Percentiles rank a stretch among this genome's conserved stretches.
Conservation (phyloP, 2,113 vertebrate species). For the Colinus virginianus region DNA sequence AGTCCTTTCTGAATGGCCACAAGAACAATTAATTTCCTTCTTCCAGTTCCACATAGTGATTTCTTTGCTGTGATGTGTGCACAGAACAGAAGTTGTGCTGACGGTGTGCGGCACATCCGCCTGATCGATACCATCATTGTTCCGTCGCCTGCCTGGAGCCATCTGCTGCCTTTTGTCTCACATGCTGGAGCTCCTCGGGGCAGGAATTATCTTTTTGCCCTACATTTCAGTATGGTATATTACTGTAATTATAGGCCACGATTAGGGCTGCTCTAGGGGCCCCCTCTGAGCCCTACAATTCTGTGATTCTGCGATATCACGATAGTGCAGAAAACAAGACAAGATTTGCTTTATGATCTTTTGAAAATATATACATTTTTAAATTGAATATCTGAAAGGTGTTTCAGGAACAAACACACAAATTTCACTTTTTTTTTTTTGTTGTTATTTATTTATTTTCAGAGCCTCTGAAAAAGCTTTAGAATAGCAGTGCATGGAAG, state of each 20-base stretch:
- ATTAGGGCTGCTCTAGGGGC: background rate
- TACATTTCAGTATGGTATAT: background rate
- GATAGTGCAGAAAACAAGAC: background rate
- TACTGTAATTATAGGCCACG: background rate
- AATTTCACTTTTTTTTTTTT: background rate
- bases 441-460: background rate
- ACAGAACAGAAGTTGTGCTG: background rate
- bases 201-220: slow-evolving; percentile 42
- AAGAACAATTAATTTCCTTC: background rate
- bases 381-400: background rate
- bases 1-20: background rate
- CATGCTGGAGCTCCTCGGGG: slow-evolving; percentile 32
- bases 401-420: background rate
- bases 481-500: background rate
- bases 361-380: background rate
- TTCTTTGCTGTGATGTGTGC: background rate
- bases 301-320: background rate
- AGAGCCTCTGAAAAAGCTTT: background rate
- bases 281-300: no score
- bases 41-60: background rate
- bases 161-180: slow-evolving; percentile 68
- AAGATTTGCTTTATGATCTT: background rate
- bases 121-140: slow-evolving; percentile 61
- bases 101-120: background rate
- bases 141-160: slow-evolving; percentile 46